These are phyloP conservation scores for Onychomys arenicola DNA, from an alignment of 2,797 vertebrate species.

Conservation along the genomic window DNA sequence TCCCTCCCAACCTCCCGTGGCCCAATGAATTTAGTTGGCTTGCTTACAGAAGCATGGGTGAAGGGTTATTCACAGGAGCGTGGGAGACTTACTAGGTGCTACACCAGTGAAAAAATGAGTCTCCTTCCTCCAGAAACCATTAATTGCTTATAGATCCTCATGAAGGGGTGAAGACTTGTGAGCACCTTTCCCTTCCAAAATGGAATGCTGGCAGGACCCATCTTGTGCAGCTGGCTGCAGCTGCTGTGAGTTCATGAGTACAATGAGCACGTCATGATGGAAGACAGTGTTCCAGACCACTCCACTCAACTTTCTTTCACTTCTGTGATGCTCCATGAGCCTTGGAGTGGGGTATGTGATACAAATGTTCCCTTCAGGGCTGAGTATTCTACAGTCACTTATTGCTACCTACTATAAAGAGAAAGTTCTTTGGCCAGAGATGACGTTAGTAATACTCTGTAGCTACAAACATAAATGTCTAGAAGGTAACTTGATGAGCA, in stretches of 20 bases:
- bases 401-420: neutral
- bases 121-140: neutral
- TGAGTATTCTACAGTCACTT: neutral
- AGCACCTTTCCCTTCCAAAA: neutral
- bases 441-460: neutral
- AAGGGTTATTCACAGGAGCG: neutral
- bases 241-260: neutral
- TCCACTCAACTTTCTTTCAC: neutral
- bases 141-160: neutral
- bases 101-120: neutral
- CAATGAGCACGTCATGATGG: neutral
- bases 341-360: neutral
- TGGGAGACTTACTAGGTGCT: neutral
- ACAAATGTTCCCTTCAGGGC: neutral
- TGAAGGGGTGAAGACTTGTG: neutral
- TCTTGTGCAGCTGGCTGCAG: neutral
- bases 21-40: neutral
- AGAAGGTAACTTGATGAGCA: neutral
- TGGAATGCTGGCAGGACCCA: neutral
- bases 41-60: neutral
- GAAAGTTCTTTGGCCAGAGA: neutral
- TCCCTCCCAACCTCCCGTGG: neutral
- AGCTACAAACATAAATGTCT: neutral
- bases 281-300: neutral
- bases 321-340: neutral